These are phyloP conservation scores for Poecilia gillii DNA, from an alignment of 2,797 vertebrate genomes.

Conservation along the genomic window DNA sequence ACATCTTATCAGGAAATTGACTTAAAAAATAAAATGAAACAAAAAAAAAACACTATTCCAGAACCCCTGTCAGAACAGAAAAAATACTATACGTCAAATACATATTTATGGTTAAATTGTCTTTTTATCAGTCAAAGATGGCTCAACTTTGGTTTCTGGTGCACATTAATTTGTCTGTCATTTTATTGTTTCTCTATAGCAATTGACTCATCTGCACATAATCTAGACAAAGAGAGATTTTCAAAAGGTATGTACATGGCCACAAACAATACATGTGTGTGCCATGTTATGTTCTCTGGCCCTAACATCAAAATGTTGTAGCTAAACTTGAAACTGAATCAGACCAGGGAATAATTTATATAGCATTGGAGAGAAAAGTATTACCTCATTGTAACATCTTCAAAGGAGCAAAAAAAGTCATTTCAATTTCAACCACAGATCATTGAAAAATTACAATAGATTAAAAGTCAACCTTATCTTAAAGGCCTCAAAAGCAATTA, in stretches of 20 bases:
- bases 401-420: neutral
- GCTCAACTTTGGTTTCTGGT: neutral
- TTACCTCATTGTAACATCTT: neutral
- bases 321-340: neutral
- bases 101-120: neutral
- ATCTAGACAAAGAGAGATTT: neutral
- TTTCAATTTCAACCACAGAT: neutral
- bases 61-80: neutral
- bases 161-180: neutral
- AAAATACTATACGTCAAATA: neutral
- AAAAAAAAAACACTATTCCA: neutral
- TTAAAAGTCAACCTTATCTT: neutral
- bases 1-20: neutral
- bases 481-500: neutral
- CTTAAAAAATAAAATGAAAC: neutral
- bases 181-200: neutral
- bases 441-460: neutral
- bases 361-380: neutral
- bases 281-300: neutral
- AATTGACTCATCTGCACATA: neutral
- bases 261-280: no score
- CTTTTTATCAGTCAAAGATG: neutral
- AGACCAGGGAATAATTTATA: neutral
- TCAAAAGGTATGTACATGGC: neutral
- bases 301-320: neutral